These are phyloP conservation scores for Nomia melanderi DNA, from an alignment of 1,140 invertebrate species.

Conservation along the genomic window DNA sequence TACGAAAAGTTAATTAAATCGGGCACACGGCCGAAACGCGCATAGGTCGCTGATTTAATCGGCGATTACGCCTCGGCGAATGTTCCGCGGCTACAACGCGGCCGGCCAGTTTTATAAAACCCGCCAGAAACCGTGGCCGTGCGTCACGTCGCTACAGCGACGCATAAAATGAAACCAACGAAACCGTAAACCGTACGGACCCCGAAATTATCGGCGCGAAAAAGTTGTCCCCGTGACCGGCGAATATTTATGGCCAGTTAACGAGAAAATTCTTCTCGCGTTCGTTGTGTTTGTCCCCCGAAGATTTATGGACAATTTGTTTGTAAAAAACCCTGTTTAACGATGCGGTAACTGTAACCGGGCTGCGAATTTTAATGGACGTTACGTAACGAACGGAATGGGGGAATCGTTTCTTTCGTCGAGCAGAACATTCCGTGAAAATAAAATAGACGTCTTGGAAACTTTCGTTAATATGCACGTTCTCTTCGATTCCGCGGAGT, in stretches of 20 bases:
- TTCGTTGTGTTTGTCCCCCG: no score
- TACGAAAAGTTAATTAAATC: slow-evolving; percentile 35
- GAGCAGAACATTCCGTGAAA: no score
- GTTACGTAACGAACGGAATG: no score
- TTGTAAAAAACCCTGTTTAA: no score
- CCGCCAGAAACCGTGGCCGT: not conserved
- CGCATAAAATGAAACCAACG: not conserved
- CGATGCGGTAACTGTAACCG: no score
- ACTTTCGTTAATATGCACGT: no score
- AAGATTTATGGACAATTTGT: no score
- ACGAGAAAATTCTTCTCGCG: not conserved
- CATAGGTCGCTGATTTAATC: slow-evolving; percentile 16
- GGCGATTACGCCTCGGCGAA: slow-evolving; percentile 7
- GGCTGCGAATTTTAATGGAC: no score
- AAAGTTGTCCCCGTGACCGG: not conserved
- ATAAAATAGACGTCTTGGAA: no score
- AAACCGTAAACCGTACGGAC: not conserved
- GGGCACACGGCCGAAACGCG: not conserved
- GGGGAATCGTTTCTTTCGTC: no score
- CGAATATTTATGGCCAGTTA: not conserved
- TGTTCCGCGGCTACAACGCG: not conserved
- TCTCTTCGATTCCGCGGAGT: no score
- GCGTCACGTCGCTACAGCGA: not conserved
- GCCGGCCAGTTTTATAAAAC: not conserved
- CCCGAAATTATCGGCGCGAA: not conserved